Evolutionary conservation across 2,797 vertebrate species (phyloP).

Genomic region (Karalla daura): DNA sequence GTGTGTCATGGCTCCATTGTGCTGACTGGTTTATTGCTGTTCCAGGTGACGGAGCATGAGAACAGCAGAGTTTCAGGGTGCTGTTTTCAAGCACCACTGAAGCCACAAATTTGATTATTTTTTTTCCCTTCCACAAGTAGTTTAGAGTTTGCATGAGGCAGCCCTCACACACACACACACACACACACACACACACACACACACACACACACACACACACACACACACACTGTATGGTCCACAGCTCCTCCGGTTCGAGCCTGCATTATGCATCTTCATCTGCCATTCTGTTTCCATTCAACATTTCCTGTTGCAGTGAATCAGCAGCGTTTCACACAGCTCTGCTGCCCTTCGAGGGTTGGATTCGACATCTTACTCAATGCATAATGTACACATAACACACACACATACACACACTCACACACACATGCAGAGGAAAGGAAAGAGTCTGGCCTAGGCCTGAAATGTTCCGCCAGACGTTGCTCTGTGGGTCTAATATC

Average conservation of each 20-base stretch:
- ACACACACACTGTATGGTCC: slow-evolving; percentile 19
- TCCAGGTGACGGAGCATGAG: slow-evolving; percentile 75
- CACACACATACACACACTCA: no score
- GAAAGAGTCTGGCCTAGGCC: background rate
- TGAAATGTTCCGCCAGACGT: slow-evolving; percentile 20
- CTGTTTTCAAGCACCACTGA: slow-evolving; percentile 80
- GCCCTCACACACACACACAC: background rate
- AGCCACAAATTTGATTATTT: slow-evolving; percentile 80
- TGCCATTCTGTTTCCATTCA: slow-evolving; percentile 48
- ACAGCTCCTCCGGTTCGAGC: slow-evolving; percentile 39
- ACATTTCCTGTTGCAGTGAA: slow-evolving; percentile 44
- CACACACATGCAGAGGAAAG: no score
- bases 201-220: slow-evolving; percentile 4
- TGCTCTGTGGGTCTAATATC: slow-evolving; percentile 10
- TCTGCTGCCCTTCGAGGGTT: slow-evolving; percentile 28
- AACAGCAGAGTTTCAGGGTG: slow-evolving; percentile 73
- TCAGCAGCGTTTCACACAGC: slow-evolving; percentile 24
- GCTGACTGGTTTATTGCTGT: slow-evolving; percentile 74
- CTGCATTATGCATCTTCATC: slow-evolving; percentile 65
- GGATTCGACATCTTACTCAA: slow-evolving; percentile 13
- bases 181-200: slow-evolving; percentile 1
- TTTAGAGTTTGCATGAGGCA: slow-evolving; percentile 54
- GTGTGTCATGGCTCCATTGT: slow-evolving; percentile 46
- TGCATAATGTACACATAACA: slow-evolving; percentile 27
- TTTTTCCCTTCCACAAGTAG: slow-evolving; percentile 64